Base-by-base conservation (phyloP, 1,140 invertebrate species). In the Ruditapes philippinarum region DNA sequence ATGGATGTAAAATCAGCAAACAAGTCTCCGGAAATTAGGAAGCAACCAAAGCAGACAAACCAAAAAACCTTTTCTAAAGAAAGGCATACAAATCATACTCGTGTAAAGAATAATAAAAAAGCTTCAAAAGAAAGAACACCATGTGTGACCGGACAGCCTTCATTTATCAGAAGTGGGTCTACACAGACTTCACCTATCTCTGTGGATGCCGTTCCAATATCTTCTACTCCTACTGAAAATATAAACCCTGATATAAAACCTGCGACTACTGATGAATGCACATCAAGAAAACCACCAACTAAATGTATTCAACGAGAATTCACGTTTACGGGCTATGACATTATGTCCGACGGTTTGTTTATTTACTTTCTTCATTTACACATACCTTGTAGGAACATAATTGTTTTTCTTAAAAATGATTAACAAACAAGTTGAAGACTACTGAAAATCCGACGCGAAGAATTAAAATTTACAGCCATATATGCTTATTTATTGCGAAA, bases 281-380 rank as follows among this genome's bases (percentile, higher is more conserved):
- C 25, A 22, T 17, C 5, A 36, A 45, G 1, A 19, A 54, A 25
- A 45, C 60, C 28, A 51, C 51, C 0, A 33, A 54, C 2, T 51
- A 14, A 40, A n/a, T 28, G 28, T 2, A 38, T 76, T 25, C 62
- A 90, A 51, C 85, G 90, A 42, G 92, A 94, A 82, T 94, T 94
- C 88, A 94, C 93, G 5, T 94, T 94, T 40, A 94, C 93, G 25
- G 93, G 93, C 73, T 94, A 94, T 83, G 92, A 94, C 70, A 94
- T 94, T n/a, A 93, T 93, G 92, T 84, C 90, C 3, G 93, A 94
- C 84, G 91, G 93, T 94, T n/a, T n/a, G n/a, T n/a, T n/a, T n/a
- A n/a, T n/a, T n/a, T n/a, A n/a, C n/a, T n/a, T n/a, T n/a, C n/a
- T n/a, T n/a, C n/a, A n/a, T n/a, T n/a, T n/a, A n/a, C n/a, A n/a